Conservation (phyloP, 2,113 vertebrate species). For the Petrocephalus microphthalmus region DNA sequence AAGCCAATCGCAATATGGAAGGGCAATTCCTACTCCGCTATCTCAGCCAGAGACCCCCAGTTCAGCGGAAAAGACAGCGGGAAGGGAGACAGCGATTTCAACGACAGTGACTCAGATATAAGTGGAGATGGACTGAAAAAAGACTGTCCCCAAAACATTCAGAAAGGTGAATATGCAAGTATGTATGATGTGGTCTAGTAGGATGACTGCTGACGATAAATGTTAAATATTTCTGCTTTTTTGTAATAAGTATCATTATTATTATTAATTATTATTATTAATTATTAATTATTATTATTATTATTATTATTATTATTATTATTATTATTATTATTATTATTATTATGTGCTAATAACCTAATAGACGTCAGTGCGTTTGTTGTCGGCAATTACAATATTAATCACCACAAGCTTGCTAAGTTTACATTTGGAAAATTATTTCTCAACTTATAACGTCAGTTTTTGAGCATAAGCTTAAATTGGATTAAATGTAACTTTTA, state of each 20-base stretch:
- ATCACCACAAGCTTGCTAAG: neutral
- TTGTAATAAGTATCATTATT: neutral
- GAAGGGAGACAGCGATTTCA: slow-evolving; percentile 96
- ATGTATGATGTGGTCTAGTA: neutral
- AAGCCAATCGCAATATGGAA: slow-evolving; percentile 88
- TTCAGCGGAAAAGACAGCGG: slow-evolving; percentile 98
- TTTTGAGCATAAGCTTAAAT: neutral
- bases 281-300: neutral
- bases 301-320: neutral
- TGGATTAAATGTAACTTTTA: neutral
- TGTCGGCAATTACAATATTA: neutral
- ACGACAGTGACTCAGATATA: slow-evolving; percentile 93
- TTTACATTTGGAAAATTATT: neutral
- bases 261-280: no score
- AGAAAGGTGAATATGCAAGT: slow-evolving; percentile 62
- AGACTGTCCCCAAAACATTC: slow-evolving; percentile 79
- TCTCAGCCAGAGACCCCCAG: slow-evolving; percentile 80
- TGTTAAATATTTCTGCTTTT: neutral
- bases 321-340: no score
- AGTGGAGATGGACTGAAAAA: slow-evolving; percentile 88
- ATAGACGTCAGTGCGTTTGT: neutral
- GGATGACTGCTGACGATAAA: neutral
- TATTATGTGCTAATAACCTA: neutral
- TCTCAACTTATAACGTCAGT: neutral
- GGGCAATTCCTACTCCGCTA: slow-evolving; percentile 87